These are phyloP conservation scores for Sander vitreus DNA, from an alignment of 2,113 vertebrate species.

Conservation along the genomic window DNA sequence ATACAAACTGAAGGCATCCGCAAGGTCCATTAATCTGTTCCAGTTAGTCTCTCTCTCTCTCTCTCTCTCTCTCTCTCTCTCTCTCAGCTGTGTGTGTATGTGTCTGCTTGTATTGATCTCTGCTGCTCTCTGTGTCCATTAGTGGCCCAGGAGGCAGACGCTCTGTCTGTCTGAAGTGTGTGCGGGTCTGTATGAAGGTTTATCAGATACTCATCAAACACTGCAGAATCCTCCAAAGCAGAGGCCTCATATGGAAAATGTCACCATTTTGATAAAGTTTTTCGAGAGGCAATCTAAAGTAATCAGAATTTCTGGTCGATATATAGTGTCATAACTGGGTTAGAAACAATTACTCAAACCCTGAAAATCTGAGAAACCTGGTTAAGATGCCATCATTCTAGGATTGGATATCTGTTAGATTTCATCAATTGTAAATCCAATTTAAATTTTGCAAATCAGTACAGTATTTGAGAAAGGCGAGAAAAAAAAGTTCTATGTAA, in stretches of 20 bases:
- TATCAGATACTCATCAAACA: slow-evolving; percentile 69
- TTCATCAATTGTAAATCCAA: neutral
- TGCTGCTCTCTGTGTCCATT: slow-evolving; percentile 82
- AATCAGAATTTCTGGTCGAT: slow-evolving; percentile 19
- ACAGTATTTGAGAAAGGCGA: no score
- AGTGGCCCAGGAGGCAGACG: slow-evolving; percentile 83
- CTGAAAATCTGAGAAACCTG: neutral
- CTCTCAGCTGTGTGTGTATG: no score
- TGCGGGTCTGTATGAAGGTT: slow-evolving; percentile 55
- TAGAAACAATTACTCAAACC: neutral
- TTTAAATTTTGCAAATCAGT: neutral
- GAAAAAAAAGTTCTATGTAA: neutral
- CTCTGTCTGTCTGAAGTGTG: slow-evolving; percentile 76
- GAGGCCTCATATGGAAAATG: slow-evolving; percentile 47
- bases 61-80: no score
- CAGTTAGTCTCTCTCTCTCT: slow-evolving; percentile 26
- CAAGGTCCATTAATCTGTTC: slow-evolving; percentile 62
- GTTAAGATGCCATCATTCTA: neutral
- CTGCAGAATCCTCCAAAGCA: slow-evolving; percentile 35
- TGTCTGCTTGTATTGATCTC: slow-evolving; percentile 79
- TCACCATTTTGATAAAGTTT: slow-evolving; percentile 16
- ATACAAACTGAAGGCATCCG: slow-evolving; percentile 57
- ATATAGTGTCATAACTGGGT: slow-evolving; percentile 27
- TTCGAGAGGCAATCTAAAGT: neutral
- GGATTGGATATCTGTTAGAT: neutral